phyloP scores from a whole-genome alignment of 2,888 invertebrate genomes.

The Exocentrus adspersus region DNA sequence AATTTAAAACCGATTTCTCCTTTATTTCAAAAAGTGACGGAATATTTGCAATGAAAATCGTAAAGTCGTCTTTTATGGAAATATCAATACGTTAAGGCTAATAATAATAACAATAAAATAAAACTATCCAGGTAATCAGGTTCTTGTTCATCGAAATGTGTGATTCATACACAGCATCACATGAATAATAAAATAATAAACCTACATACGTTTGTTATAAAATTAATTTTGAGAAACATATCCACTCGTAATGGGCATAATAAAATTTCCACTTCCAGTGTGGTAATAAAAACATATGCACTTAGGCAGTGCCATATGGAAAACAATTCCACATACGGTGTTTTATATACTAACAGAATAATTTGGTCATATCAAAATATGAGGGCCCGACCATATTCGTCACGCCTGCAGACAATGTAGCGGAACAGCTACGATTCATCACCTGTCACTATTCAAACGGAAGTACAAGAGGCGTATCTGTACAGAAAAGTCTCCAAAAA shows the following conservation, averaged over 20 bases:
- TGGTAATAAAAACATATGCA: background rate
- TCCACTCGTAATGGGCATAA: background rate
- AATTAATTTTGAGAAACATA: constrained; percentile 12
- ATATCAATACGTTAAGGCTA: background rate
- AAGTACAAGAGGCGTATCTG: too few relatives aligned
- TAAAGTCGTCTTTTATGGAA: background rate
- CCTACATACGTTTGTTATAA: background rate
- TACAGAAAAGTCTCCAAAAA: too few relatives aligned
- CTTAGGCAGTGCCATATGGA: background rate
- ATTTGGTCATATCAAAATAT: background rate
- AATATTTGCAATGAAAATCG: background rate
- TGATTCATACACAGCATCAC: constrained; percentile 1
- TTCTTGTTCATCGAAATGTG: background rate
- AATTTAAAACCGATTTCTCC: background rate
- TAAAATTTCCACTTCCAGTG: constrained; percentile 3
- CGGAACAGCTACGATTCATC: too few relatives aligned
- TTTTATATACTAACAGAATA: background rate
- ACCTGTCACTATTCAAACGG: too few relatives aligned
- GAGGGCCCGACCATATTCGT: background rate
- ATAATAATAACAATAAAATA: constrained; percentile 6
- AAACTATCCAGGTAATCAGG: background rate
- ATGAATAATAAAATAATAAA: constrained; percentile 14
- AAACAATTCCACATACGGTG: background rate
- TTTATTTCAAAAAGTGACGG: background rate
- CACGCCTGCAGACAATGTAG: too few relatives aligned